Percentiles rank a stretch among this genome's conserved stretches.
Evolutionary conservation across 2,113 vertebrate genomes (phyloP).

Genomic region (Alligator sinensis): DNA sequence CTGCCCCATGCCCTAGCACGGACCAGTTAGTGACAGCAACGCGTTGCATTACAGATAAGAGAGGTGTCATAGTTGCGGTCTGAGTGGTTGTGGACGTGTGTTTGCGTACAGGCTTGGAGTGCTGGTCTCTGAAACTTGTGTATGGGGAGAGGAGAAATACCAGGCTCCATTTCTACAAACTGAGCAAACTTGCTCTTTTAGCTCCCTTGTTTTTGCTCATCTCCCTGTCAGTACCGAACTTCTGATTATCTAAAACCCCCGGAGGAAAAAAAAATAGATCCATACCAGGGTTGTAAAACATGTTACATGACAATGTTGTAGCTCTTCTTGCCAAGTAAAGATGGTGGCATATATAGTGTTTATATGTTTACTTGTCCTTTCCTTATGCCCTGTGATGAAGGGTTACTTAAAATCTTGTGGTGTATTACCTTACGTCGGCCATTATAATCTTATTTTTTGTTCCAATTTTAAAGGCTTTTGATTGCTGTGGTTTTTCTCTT

Average conservation of each 20-base stretch:
- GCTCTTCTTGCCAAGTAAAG: conserved; percentile 31
- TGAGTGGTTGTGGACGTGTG: background rate
- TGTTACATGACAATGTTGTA: background rate
- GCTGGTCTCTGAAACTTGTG: background rate
- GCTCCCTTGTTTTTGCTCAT: background rate
- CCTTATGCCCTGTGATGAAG: background rate
- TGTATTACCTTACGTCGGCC: background rate
- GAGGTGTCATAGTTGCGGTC: background rate
- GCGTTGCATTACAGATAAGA: rapidly evolving
- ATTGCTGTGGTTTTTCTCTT: background rate
- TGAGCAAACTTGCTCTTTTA: background rate
- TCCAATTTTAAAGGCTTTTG: background rate
- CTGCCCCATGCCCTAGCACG: background rate
- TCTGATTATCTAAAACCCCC: background rate
- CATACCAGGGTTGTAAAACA: background rate
- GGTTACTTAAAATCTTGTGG: background rate
- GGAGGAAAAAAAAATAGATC: conserved; percentile 6
- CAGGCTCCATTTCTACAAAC: background rate
- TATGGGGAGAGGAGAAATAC: rapidly evolving
- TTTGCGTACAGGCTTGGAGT: rapidly evolving
- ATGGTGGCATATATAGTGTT: background rate
- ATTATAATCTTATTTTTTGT: background rate
- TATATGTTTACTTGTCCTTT: background rate
- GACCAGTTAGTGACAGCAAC: background rate
- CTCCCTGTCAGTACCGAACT: background rate